Evolutionary conservation across 2,797 vertebrate species (phyloP).

Genomic region (Jordanella pulchra): DNA sequence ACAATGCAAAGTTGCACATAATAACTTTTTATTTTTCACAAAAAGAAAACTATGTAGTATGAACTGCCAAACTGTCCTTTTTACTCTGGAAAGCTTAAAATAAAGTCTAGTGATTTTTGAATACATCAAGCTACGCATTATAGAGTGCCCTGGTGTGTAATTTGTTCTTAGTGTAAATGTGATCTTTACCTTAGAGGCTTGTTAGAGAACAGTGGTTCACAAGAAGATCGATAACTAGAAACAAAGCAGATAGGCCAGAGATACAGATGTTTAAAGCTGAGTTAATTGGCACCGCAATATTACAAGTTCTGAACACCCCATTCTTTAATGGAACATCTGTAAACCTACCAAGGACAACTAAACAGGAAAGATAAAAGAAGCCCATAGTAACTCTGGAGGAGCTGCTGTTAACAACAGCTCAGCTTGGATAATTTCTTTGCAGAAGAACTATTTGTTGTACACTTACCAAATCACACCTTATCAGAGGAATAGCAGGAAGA

Average conservation of each 20-base stretch:
- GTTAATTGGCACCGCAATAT: neutral
- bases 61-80: neutral
- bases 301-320: neutral
- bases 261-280: neutral
- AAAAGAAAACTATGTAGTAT: slow-evolving; percentile 30
- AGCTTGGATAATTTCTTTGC: neutral
- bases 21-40: too few relatives aligned
- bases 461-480: neutral
- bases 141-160: neutral
- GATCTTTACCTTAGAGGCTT: neutral
- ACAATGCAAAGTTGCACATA: neutral
- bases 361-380: neutral
- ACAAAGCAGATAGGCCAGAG: slow-evolving; percentile 41
- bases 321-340: neutral
- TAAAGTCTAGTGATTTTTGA: neutral
- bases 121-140: neutral
- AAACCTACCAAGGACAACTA: neutral
- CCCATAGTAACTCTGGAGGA: neutral
- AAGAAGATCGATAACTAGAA: slow-evolving; percentile 20
- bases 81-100: neutral
- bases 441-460: neutral
- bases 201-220: neutral
- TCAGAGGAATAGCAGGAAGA: neutral
- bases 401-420: neutral
- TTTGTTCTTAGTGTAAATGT: neutral